Evolutionary conservation across 2,888 invertebrate species (phyloP), one percentile per base, ranked within the genome.

Genomic region (Calliphora vomitoria): DNA sequence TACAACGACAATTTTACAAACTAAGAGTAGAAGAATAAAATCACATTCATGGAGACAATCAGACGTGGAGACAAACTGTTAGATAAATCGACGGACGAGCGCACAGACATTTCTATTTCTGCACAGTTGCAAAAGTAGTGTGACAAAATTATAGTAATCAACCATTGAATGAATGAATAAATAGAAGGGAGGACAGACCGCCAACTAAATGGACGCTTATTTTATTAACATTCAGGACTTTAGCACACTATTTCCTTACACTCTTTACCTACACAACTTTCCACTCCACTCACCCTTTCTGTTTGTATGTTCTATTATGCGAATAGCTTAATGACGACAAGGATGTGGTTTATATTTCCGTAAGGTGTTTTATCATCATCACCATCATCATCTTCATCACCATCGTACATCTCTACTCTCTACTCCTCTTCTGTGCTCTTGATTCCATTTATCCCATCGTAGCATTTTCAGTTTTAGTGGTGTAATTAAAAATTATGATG

Each of bases 401-500:
- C n/a, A 18, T 44, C n/a, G 47, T 60, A 47, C 5, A 76, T 66
- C 53, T 31, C 53, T n/a, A 6, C 55, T 10, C 1, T 44, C 18
- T 18, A 44, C 68, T 79, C 4, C 1, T 35, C 4, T 11, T 60
- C 31, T 64, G 5, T 64, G 10, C 60, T 35, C 18, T 10, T 15
- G 11, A 15, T 38, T 41, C 20, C 50, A 44, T 35, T 82, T 55
- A 53, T 41, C 41, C 25, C 8, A 20, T 71, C 62, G 25, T 66
- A 58, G 55, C 66, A 74, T 53, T 85, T 72, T 25, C 72, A 68
- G 35, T 64, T 79, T 79, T 60, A 74, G 82, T 82, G 69, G 47
- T 64, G 85, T 87, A 87, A 87, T 87, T 87, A 87, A 85, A 87
- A 87, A 87, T 87, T 85, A 87, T 85, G 84, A 87, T 82, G 82